A percentile compares a stretch with the other conserved stretches of the same genome.
phyloP scores from a whole-genome alignment of 2,797 vertebrate species.

The Catharus ustulatus region DNA sequence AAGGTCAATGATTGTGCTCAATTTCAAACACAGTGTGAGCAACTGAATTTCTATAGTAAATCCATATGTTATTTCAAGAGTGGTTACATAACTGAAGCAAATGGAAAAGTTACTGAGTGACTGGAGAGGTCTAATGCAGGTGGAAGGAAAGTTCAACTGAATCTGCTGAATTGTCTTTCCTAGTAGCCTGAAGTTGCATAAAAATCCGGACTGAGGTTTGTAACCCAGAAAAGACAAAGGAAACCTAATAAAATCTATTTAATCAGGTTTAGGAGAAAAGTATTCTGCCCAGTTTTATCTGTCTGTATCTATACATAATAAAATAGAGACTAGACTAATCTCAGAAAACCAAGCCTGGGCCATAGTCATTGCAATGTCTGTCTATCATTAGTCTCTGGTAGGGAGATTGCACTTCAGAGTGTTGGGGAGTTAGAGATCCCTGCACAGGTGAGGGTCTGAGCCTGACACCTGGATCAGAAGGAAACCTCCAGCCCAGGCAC shows the following conservation, averaged over 20 bases:
- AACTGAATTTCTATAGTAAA: background rate
- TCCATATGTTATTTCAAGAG: conserved; percentile 6
- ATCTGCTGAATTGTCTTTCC: background rate
- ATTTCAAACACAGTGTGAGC: background rate
- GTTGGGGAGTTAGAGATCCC: background rate
- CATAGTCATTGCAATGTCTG: background rate
- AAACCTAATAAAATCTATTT: background rate
- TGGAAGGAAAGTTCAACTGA: background rate
- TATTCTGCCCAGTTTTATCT: background rate
- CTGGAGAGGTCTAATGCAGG: background rate
- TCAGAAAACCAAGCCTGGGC: background rate
- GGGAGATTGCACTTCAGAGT: background rate
- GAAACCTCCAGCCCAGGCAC: background rate
- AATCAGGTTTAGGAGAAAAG: background rate
- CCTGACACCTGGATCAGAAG: background rate
- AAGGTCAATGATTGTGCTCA: background rate
- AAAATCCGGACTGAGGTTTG: background rate
- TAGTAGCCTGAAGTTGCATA: background rate
- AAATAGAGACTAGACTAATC: background rate
- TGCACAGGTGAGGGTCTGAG: rapidly evolving
- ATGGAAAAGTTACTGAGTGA: background rate
- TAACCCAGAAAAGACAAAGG: background rate
- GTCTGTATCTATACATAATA: background rate
- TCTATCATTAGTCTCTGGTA: rapidly evolving
- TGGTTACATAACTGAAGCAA: background rate